phyloP scores from a whole-genome alignment of 2,888 invertebrate species.

The Melanostoma scalare region DNA sequence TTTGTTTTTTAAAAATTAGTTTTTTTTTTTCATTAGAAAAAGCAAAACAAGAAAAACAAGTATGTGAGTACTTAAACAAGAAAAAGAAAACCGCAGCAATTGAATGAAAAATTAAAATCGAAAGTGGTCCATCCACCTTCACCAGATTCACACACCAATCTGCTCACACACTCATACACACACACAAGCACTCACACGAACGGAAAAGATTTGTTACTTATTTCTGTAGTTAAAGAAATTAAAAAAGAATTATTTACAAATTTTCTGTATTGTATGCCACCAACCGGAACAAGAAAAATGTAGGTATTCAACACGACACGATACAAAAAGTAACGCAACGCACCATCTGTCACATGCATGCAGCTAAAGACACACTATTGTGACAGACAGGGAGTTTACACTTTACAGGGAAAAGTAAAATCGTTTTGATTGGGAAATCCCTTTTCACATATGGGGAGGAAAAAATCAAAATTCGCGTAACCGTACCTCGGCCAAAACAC shows the following conservation, averaged over 20 bases:
- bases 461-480: conserved; percentile 24
- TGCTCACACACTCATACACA: conserved; percentile 1
- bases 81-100: conserved; percentile 48
- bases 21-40: conserved; percentile 27
- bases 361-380: conserved; percentile 35
- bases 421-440: conserved; percentile 70
- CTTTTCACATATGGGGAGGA: conserved; percentile 41
- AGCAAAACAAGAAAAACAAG: conserved; percentile 64
- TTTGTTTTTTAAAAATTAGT: conserved; percentile 23
- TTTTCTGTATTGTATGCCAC: conserved; percentile 44
- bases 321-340: conserved; percentile 49
- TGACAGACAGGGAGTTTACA: conserved; percentile 46
- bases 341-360: conserved; percentile 66
- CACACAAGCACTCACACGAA: not conserved
- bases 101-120: conserved; percentile 65
- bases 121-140: conserved; percentile 73
- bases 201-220: conserved; percentile 6
- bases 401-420: conserved; percentile 37
- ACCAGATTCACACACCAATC: conserved; percentile 16
- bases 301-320: conserved; percentile 51
- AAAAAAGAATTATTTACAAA: conserved; percentile 20
- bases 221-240: conserved; percentile 3
- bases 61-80: conserved; percentile 4
- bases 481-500: conserved; percentile 45
- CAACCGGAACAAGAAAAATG: conserved; percentile 61